Evolutionary conservation across 2,113 vertebrate species (phyloP).

Genomic region (Lepisosteus osseus): DNA sequence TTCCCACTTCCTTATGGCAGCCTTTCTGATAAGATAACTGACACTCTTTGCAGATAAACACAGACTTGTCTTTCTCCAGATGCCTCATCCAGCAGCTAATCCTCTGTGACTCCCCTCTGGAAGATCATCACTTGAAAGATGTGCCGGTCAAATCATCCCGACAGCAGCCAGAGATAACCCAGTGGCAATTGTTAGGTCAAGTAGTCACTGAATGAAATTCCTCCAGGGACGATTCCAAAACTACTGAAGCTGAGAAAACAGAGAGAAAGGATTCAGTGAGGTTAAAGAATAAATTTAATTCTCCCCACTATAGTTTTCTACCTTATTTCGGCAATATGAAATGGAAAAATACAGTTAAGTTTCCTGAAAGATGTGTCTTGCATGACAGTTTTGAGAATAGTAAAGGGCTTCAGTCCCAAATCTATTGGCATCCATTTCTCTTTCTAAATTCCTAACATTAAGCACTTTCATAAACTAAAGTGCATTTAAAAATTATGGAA

Average conservation of each 20-base stretch:
- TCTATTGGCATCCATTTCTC: too few relatives aligned
- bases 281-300: background rate
- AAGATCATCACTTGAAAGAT: constrained; percentile 37
- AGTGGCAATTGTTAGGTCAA: constrained; percentile 40
- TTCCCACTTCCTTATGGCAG: constrained; percentile 27
- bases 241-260: constrained; percentile 34
- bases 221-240: constrained; percentile 33
- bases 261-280: constrained; percentile 4
- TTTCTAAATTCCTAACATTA: too few relatives aligned
- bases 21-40: constrained; percentile 50
- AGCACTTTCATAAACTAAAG: too few relatives aligned
- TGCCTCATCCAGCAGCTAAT: constrained; percentile 54
- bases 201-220: constrained; percentile 40
- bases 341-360: too few relatives aligned
- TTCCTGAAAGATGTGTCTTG: too few relatives aligned
- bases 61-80: constrained; percentile 44
- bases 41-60: constrained; percentile 52
- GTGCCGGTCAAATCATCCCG: constrained; percentile 50
- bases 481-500: too few relatives aligned
- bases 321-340: background rate
- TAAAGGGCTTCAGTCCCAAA: too few relatives aligned
- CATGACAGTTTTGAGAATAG: too few relatives aligned
- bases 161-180: constrained; percentile 39
- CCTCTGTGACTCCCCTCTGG: constrained; percentile 49
- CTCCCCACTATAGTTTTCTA: background rate